A percentile compares a stretch with the other conserved stretches of the same genome.
phyloP scores from a whole-genome alignment of 2,888 invertebrate species.

The Dolomedes plantarius region DNA sequence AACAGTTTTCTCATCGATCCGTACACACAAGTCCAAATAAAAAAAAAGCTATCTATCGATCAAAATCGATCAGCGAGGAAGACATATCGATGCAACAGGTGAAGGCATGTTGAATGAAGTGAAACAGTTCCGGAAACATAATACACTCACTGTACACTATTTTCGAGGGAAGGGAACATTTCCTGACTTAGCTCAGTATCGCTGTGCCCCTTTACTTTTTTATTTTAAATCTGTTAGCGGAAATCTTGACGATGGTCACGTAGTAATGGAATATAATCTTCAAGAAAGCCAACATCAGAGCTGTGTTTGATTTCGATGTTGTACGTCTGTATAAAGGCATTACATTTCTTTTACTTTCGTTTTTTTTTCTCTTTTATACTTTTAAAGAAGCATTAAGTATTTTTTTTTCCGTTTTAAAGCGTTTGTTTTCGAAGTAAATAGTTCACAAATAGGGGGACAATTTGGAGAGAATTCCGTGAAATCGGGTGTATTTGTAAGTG shows the following conservation, averaged over 20 bases:
- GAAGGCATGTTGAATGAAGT: neutral
- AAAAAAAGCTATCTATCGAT: neutral
- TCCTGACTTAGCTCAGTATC: too few species aligned
- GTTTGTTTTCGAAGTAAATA: neutral
- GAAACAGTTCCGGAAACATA: neutral
- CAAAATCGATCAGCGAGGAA: neutral
- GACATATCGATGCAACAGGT: conserved; percentile 12
- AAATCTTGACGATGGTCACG: neutral
- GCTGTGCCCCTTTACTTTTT: too few species aligned
- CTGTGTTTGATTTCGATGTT: neutral
- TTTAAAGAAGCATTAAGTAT: too few species aligned
- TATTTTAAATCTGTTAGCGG: too few species aligned
- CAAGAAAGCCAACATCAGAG: neutral
- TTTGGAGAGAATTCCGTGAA: neutral
- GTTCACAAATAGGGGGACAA: neutral
- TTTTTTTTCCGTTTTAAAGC: neutral
- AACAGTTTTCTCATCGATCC: neutral
- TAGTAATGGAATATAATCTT: neutral
- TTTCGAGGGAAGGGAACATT: too few species aligned
- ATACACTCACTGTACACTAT: too few species aligned
- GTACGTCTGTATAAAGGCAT: too few species aligned
- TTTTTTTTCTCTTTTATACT: too few species aligned
- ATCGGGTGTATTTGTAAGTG: neutral
- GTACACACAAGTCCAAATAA: neutral
- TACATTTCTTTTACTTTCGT: too few species aligned